These are phyloP conservation scores for Clarias macrocephalus DNA, from an alignment of 2,113 vertebrate genomes.

Conservation along the genomic window DNA sequence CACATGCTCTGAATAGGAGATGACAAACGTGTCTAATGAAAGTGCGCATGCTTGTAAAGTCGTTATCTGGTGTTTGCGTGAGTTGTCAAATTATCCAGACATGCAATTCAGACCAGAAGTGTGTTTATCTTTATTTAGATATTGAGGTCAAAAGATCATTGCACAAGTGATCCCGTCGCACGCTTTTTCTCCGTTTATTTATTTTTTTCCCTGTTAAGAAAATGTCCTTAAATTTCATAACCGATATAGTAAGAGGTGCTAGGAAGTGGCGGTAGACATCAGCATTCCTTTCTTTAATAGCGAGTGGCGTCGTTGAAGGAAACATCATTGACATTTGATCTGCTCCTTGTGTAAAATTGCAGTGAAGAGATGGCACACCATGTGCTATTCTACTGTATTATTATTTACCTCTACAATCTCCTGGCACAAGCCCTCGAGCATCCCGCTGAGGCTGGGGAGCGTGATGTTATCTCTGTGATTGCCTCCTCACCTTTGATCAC, in stretches of 20 bases:
- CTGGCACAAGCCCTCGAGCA: conserved; percentile 34
- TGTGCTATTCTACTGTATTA: conserved; percentile 2
- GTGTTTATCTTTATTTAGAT: conserved; percentile 27
- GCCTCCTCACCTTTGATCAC: conserved; percentile 48
- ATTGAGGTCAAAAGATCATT: conserved; percentile 31
- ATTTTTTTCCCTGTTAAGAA: not conserved
- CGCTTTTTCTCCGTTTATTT: no score
- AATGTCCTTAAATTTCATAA: not conserved
- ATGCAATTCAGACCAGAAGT: not conserved
- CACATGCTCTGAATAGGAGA: conserved; percentile 49
- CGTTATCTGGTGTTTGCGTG: conserved; percentile 13
- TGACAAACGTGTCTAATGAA: conserved; percentile 53
- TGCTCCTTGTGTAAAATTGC: conserved; percentile 38
- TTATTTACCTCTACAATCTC: conserved; percentile 39
- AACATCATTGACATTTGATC: conserved; percentile 45
- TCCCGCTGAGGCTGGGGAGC: conserved; percentile 37
- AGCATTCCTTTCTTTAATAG: conserved; percentile 31
- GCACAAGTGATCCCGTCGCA: not conserved
- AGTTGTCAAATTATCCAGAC: conserved; percentile 13
- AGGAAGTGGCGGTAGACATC: conserved; percentile 20
- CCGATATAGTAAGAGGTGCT: not conserved
- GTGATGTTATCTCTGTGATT: conserved; percentile 41
- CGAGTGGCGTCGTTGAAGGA: conserved; percentile 1
- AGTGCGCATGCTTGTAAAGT: conserved; percentile 35
- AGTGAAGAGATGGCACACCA: conserved; percentile 3